These are phyloP conservation scores for Microlaimidae sp. DNA, from an alignment of 2,888 invertebrate genomes.

Conservation along the genomic window DNA sequence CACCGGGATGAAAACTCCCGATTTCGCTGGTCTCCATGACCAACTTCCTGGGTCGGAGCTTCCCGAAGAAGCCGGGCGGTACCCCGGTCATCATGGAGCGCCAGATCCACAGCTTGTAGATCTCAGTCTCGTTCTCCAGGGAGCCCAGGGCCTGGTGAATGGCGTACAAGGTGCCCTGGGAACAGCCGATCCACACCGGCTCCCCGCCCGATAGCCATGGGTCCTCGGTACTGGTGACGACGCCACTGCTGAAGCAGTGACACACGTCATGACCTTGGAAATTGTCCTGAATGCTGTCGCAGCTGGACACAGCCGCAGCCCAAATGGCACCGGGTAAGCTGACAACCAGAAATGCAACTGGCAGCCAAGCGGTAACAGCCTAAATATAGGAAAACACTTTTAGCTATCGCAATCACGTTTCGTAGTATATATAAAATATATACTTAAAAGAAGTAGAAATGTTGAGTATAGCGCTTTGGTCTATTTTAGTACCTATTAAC, in stretches of 20 bases:
- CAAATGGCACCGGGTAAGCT: background rate
- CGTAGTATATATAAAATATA: no score
- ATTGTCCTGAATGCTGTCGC: background rate
- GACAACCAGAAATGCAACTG: background rate
- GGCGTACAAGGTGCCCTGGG: constrained; percentile 5
- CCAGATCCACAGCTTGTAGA: constrained; percentile 17
- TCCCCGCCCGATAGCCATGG: constrained; percentile 12
- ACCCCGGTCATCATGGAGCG: constrained; percentile 12
- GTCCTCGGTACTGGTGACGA: constrained; percentile 1
- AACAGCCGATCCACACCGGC: constrained; percentile 17
- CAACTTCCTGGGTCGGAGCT: constrained; percentile 12
- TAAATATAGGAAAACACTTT: no score
- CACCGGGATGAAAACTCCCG: constrained; percentile 16
- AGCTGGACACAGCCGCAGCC: background rate
- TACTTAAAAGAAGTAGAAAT: no score
- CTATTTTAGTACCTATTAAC: no score
- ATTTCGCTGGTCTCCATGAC: constrained; percentile 9
- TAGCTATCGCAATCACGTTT: no score
- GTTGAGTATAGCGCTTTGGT: no score
- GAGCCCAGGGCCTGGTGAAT: constrained; percentile 8
- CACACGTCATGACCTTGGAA: background rate
- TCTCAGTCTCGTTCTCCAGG: constrained; percentile 2
- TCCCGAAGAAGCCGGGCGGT: constrained; percentile 4
- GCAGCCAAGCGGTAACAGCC: background rate
- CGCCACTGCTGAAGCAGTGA: background rate